Conservation (phyloP, 2,113 vertebrate genomes). For the Tor tambroides region DNA sequence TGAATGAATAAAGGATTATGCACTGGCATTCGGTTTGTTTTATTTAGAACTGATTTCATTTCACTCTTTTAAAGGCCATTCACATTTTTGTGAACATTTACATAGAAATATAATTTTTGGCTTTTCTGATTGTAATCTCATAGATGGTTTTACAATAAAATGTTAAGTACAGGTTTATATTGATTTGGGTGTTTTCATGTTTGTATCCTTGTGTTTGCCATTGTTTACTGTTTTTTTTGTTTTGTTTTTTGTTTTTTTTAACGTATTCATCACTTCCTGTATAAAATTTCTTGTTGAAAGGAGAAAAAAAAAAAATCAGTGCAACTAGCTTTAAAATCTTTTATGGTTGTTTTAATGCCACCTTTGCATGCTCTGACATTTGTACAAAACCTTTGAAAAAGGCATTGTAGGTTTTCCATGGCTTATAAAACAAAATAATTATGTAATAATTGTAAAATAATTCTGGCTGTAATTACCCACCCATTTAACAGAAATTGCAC, state of each 20-base stretch:
- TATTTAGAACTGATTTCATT: neutral
- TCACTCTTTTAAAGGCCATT: neutral
- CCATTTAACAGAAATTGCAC: too few species aligned
- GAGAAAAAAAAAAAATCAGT: too few species aligned
- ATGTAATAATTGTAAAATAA: neutral
- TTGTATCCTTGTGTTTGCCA: too few species aligned
- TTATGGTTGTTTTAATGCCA: neutral
- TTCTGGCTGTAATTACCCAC: too few species aligned
- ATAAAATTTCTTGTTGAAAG: too few species aligned
- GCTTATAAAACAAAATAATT: neutral
- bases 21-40: constrained; percentile 15
- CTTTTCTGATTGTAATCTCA: neutral
- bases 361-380: neutral
- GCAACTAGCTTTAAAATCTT: too few species aligned
- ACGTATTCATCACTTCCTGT: too few species aligned
- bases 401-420: neutral
- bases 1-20: constrained; percentile 72
- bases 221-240: too few species aligned
- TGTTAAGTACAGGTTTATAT: neutral
- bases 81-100: neutral
- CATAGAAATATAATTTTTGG: neutral
- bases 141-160: neutral
- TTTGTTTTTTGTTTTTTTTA: too few species aligned
- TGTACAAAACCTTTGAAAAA: too few species aligned
- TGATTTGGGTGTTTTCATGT: too few species aligned